phyloP scores from a whole-genome alignment of 2,797 vertebrate species.

The Pteropus rufus region DNA sequence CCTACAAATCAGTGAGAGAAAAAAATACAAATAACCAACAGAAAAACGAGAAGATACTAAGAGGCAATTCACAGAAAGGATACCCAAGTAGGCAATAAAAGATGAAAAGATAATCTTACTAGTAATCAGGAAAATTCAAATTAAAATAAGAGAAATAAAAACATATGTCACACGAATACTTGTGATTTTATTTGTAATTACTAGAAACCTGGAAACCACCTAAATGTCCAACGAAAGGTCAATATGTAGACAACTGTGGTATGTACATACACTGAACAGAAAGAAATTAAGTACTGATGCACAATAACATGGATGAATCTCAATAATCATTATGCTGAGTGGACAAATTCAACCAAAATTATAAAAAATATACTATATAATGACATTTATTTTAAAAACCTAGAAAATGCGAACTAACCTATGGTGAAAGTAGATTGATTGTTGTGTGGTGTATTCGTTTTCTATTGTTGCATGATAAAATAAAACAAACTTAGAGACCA shows the following conservation, averaged over 20 bases:
- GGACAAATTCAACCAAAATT: background rate
- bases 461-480: background rate
- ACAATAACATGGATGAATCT: background rate
- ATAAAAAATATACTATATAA: background rate
- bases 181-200: conserved; percentile 26
- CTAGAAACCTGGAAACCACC: background rate
- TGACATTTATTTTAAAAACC: background rate
- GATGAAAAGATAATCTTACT: background rate
- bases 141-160: conserved; percentile 42
- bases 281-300: background rate
- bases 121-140: background rate
- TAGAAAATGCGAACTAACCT: background rate
- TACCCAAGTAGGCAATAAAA: background rate
- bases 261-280: background rate
- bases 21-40: background rate
- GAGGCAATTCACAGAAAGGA: background rate
- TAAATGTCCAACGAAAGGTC: background rate
- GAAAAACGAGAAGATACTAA: background rate
- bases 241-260: background rate
- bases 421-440: background rate
- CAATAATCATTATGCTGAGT: background rate
- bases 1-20: background rate
- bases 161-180: background rate
- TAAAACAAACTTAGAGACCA: background rate
- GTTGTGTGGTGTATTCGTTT: background rate